These are phyloP conservation scores for Sinocyclocheilus grahami DNA, from an alignment of 2,113 vertebrate genomes.

Conservation along the genomic window DNA sequence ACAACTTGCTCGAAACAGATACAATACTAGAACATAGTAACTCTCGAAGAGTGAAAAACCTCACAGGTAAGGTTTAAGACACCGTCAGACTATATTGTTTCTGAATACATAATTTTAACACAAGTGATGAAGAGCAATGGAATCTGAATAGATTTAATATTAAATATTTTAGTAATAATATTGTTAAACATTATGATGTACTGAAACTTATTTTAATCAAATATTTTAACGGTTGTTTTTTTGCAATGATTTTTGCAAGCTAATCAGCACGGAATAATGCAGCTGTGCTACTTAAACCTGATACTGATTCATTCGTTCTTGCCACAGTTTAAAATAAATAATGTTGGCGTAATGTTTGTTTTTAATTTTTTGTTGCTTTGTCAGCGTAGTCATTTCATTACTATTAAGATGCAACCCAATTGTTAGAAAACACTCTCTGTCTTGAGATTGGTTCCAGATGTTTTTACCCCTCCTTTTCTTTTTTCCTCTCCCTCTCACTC, in stretches of 20 bases:
- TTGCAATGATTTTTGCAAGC: background rate
- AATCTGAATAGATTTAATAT: background rate
- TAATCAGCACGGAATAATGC: background rate
- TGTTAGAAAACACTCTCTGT: too few relatives aligned
- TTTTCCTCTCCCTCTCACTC: too few relatives aligned
- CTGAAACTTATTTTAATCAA: background rate
- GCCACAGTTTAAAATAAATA: conserved; percentile 11
- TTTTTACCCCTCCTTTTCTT: too few relatives aligned
- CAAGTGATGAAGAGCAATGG: background rate
- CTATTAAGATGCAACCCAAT: background rate
- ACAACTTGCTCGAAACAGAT: background rate
- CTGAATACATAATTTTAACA: background rate
- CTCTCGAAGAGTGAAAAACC: background rate
- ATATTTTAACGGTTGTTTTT: background rate
- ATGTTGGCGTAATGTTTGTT: background rate
- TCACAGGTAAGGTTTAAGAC: background rate
- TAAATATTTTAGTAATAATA: background rate
- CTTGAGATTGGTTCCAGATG: too few relatives aligned
- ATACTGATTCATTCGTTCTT: background rate
- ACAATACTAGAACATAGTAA: background rate
- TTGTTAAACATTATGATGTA: background rate
- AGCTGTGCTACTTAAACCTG: background rate
- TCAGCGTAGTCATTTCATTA: background rate
- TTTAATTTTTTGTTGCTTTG: background rate
- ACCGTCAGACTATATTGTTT: background rate